Evolutionary conservation across 2,888 invertebrate genomes (phyloP), one percentile per base, ranked within the genome.

Genomic region (Beris chalybata): DNA sequence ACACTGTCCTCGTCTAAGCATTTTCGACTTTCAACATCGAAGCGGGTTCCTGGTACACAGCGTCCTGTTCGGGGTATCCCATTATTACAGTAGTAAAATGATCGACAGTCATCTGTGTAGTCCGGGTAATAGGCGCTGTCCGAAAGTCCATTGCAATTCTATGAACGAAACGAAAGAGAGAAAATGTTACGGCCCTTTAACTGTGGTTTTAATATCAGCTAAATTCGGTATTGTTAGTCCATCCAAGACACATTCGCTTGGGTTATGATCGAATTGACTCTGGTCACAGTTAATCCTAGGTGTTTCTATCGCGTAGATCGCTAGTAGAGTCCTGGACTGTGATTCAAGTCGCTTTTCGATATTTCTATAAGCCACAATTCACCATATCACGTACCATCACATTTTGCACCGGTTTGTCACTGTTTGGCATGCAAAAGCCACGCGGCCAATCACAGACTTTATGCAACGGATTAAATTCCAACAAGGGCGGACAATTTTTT

Each of bases 371-470:
- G n/a, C 44, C n/a, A 50, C 50, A 50, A n/a, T 50, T n/a, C 9
- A 29, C 29, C 13, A 5, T 29, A 7, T 1, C 38, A 44, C 64
- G 12, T 54, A 64, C 64, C 64, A 64, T 54, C 5, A 54, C 45
- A 31, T 30, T 45, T 13, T 45, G 30, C 29, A 64, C 64, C 7
- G 54, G 54, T 15, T 53, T 64, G 4, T n/a, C 32, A 30, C 29
- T 61, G 29, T 64, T 30, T 13, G 54, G 30, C 11, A 53, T 38
- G 53, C 64, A 64, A 30, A 32, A 64, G 44, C 64, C 64, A 44
- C 52, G 52, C 43, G 64, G 64, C 64, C 64, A 64, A 54, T 64
- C 64, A 43, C 64, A 64, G 9, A 54, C 53, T 64, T 64, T 54
- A 50, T 50, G 12, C 5, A 22, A 11, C 1, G 61, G 61, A 50